Conservation (phyloP, 2,113 vertebrate species). For the Pygoscelis adeliae region DNA sequence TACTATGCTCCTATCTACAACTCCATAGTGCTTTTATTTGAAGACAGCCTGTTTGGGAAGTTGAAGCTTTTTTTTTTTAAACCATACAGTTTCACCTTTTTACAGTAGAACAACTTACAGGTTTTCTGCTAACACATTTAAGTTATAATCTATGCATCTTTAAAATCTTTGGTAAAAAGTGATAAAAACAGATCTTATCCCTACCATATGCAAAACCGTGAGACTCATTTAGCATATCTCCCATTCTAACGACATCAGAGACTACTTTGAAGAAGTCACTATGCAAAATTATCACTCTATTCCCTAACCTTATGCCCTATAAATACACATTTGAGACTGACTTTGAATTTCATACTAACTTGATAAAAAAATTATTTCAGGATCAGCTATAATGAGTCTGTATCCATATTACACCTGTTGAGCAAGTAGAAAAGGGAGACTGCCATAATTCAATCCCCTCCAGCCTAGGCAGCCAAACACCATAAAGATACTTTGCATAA, state of each 20-base stretch:
- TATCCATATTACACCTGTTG: not conserved
- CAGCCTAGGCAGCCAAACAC: not conserved
- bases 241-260: not conserved
- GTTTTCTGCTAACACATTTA: not conserved
- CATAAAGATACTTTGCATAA: not conserved
- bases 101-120: not conserved
- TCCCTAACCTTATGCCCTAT: not conserved
- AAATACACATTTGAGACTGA: not conserved
- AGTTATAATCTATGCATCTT: not conserved
- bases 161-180: not conserved
- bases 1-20: not conserved
- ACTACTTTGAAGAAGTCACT: not conserved
- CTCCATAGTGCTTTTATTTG: not conserved
- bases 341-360: not conserved
- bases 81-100: not conserved
- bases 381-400: not conserved
- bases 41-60: not conserved
- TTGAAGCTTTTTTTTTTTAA: not conserved
- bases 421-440: not conserved
- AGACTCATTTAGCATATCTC: not conserved
- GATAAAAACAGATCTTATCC: not conserved
- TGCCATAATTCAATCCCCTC: not conserved
- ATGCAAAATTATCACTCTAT: not conserved
- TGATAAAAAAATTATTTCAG: not conserved
- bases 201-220: not conserved